Evolutionary conservation across 2,797 vertebrate species (phyloP).

Genomic region (Cossypha caffra): DNA sequence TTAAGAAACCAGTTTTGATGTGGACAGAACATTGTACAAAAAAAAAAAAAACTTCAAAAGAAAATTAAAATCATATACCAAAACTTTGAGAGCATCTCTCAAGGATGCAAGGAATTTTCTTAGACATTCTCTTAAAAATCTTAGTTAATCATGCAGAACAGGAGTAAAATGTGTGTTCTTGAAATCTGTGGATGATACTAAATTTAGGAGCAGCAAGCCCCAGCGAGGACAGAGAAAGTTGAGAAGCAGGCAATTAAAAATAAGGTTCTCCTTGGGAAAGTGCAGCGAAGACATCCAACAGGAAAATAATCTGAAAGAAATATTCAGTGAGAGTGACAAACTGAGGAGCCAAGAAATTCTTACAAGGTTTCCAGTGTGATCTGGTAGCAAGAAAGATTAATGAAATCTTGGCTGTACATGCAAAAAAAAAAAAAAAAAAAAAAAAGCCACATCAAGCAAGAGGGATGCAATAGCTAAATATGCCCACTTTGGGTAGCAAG

Average conservation of each 20-base stretch:
- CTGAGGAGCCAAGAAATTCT: constrained; percentile 53
- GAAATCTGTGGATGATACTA: constrained; percentile 55
- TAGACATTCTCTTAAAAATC: constrained; percentile 8
- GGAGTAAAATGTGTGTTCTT: constrained; percentile 44
- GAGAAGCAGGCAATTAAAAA: constrained; percentile 68
- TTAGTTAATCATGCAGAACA: constrained; percentile 50
- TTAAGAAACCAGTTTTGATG: neutral
- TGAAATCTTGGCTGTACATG: constrained; percentile 43
- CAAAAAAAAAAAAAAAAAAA: neutral
- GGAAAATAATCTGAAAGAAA: constrained; percentile 59
- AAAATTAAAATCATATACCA: neutral
- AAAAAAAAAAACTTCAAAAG: neutral
- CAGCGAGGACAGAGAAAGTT: constrained; percentile 52
- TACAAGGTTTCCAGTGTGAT: constrained; percentile 58
- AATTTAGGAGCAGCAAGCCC: constrained; percentile 59
- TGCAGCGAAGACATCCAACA: constrained; percentile 38
- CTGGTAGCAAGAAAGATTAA: constrained; percentile 51
- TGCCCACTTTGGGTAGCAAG: constrained; percentile 20
- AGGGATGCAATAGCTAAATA: constrained; percentile 21
- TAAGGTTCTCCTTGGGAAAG: constrained; percentile 66
- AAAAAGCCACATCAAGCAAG: constrained; percentile 29
- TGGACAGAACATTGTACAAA: neutral
- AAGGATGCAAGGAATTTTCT: constrained; percentile 1
- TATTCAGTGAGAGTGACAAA: constrained; percentile 67
- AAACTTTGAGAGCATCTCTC: neutral